Base-by-base conservation (phyloP, 2,113 vertebrate genomes). In the Erythrocebus patas region DNA sequence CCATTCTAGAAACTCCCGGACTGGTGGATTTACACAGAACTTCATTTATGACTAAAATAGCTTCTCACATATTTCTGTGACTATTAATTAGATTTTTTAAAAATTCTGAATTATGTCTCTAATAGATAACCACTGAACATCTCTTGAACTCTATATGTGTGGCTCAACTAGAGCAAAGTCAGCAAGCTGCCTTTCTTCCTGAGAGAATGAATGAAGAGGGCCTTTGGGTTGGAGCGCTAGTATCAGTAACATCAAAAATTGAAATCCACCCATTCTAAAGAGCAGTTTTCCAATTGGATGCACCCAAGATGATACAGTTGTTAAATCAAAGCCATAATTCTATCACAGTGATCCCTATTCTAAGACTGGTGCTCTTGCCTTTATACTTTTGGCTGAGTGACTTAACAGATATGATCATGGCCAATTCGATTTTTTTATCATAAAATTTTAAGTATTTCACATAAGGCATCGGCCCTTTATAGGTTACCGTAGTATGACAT, bases 381-480 rank as follows among this genome's bases (percentile, higher is more conserved):
- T 92, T 40, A 23, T 87, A 6, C 5, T 87, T 93, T n/a, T 86
- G 70, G 50, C 64, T 89, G 52, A 79, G 9, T 76, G 27, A 57
- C 16, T 27, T 40, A 59, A 73, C 32, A 85, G 25, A 76, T 86
- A 73, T 90, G 30, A 83, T 90, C 59, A 66, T 66, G 35, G 16
- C 14, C 43, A 79, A 88, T 95, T 90, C 48, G 7, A 82, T 17
- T 79, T 93, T 84, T 84, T 96, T 43, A 84, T 43, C 35, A 80
- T 89, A 93, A 76, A 76, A 50, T 38, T 94, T 96, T 6, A 8
- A 96, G 52, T 95, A 90, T 96, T 70, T 59, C 35, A 7, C 32
- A 48, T 48, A 90, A 83, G 75, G 23, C 4, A 72, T n/a, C 12
- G 1, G 48, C 52, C 70, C 4, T 23, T 84, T 84, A 66, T 83